Evolutionary conservation across 2,888 invertebrate genomes (phyloP).

Genomic region (Acheta domesticus): DNA sequence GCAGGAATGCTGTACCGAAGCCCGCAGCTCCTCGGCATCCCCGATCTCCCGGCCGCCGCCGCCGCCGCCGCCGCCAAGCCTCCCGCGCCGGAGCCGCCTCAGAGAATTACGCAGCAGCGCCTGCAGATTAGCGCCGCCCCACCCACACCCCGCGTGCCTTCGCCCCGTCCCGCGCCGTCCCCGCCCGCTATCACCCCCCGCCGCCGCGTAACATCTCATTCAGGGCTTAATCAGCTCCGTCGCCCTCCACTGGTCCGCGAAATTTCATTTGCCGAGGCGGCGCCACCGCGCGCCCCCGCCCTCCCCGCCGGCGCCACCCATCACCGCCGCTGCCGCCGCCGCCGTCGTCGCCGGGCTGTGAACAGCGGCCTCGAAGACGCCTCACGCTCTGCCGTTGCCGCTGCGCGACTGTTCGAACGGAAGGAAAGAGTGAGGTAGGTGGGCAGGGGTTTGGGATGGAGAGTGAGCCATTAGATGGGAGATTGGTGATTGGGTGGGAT

Average conservation of each 20-base stretch:
- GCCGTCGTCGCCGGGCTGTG: not conserved
- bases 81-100: not conserved
- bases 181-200: not conserved
- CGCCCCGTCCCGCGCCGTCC: not conserved
- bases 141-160: not conserved
- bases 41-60: not conserved
- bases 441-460: too few relatives aligned
- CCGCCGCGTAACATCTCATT: conserved; percentile 18
- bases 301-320: not conserved
- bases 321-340: not conserved
- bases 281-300: not conserved
- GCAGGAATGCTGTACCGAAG: not conserved
- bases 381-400: too few relatives aligned
- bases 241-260: conserved; percentile 1
- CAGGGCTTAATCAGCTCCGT: conserved; percentile 18
- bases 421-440: too few relatives aligned
- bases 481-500: too few relatives aligned
- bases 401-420: too few relatives aligned
- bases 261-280: conserved; percentile 10
- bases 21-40: not conserved
- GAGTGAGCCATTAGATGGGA: too few relatives aligned
- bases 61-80: not conserved
- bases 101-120: not conserved
- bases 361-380: too few relatives aligned
- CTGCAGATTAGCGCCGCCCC: conserved; percentile 6